A percentile compares a stretch with the other conserved stretches of the same genome.
Evolutionary conservation across 2,797 vertebrate genomes (phyloP).

Genomic region (Hydrophis major): DNA sequence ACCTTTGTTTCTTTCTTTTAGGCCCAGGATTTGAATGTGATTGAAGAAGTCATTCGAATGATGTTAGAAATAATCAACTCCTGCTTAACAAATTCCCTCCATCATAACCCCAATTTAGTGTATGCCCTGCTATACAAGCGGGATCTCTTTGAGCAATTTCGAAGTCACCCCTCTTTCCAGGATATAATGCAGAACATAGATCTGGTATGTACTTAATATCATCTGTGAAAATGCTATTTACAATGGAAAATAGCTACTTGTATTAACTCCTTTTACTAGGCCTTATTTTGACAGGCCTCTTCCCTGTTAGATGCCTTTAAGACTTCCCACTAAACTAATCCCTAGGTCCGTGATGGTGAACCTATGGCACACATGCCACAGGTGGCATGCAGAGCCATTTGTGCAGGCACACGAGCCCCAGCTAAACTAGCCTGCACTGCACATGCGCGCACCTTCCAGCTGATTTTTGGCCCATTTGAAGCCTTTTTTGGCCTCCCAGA

Average conservation of each 20-base stretch:
- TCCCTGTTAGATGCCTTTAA: neutral
- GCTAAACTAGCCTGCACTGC: too few relatives aligned
- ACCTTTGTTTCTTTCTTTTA: constrained; percentile 57
- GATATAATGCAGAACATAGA: constrained; percentile 99
- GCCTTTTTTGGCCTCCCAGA: too few relatives aligned
- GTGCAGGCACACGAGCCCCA: too few relatives aligned
- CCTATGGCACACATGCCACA: too few relatives aligned
- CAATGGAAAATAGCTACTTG: neutral
- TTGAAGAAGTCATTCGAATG: constrained; percentile 98
- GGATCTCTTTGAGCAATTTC: constrained; percentile 96
- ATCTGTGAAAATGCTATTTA: neutral
- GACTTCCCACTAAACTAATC: neutral
- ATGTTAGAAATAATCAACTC: constrained; percentile 99
- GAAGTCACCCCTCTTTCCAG: constrained; percentile 94
- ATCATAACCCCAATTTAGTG: constrained; percentile 97
- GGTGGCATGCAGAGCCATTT: too few relatives aligned
- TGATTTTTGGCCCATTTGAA: too few relatives aligned
- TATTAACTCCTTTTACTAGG: neutral
- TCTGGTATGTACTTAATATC: constrained; percentile 78
- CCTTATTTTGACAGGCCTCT: neutral
- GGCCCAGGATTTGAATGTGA: constrained; percentile 96
- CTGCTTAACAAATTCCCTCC: constrained; percentile 90
- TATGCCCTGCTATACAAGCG: constrained; percentile 95
- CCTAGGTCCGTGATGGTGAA: too few relatives aligned
- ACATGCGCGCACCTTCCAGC: too few relatives aligned